Conservation (phyloP, 1,140 invertebrate species). For the Bactericera cockerelli region DNA sequence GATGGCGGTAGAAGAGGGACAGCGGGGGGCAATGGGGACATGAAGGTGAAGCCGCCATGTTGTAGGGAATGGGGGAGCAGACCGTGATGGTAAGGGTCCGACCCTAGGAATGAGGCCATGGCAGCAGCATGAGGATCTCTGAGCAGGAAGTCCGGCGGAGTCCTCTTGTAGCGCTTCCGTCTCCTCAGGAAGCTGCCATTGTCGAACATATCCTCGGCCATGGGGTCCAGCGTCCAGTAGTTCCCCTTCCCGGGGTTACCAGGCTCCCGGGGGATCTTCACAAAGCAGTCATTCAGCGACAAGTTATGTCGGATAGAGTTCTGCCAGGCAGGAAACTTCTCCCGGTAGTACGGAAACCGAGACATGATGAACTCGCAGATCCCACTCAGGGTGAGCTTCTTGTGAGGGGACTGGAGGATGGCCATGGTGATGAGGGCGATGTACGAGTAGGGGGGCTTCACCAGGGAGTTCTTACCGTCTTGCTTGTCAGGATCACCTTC, state of each 20-base stretch:
- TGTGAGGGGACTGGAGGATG: conserved; percentile 91
- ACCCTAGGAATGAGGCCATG: conserved; percentile 33
- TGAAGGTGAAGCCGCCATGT: conserved; percentile 30
- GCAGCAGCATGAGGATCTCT: conserved; percentile 30
- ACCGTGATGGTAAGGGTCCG: conserved; percentile 26
- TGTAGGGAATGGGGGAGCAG: conserved; percentile 24
- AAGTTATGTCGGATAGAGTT: conserved; percentile 96
- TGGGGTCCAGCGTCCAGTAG: conserved; percentile 95
- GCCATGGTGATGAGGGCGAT: conserved; percentile 97
- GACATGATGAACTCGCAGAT: conserved; percentile 99
- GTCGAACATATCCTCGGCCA: conserved; percentile 98
- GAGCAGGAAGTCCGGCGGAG: conserved; percentile 41
- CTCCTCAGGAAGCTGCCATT: conserved; percentile 93
- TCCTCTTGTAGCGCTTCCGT: conserved; percentile 87
- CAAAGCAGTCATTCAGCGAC: conserved; percentile 96
- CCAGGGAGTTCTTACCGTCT: conserved; percentile 18
- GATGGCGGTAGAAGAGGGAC: conserved; percentile 34
- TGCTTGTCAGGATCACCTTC: conserved; percentile 12
- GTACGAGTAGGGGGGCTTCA: conserved; percentile 95
- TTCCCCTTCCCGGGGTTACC: conserved; percentile 98
- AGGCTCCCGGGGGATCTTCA: conserved; percentile 94
- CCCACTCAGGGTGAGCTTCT: conserved; percentile 88
- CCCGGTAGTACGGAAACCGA: conserved; percentile 89
- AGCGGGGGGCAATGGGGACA: conserved; percentile 28
- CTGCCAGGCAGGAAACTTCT: conserved; percentile 92